Evolutionary conservation across 1,140 invertebrate genomes (phyloP).

Genomic region (Schlechtendalia chinensis): DNA sequence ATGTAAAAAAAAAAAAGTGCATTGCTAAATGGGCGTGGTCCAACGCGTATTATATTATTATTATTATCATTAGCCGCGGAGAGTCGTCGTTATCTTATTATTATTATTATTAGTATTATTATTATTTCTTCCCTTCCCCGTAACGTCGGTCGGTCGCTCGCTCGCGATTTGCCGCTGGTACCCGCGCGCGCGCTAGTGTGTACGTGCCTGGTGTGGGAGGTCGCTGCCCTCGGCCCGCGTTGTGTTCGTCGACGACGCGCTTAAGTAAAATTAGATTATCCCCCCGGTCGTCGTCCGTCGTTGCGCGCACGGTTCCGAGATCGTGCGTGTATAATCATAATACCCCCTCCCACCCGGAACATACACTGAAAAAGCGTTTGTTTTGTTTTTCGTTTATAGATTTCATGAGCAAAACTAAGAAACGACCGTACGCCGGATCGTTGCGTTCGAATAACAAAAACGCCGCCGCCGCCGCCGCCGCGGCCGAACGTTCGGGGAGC

Average conservation of each 20-base stretch:
- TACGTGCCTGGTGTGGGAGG: too few relatives aligned
- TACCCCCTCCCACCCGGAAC: not conserved
- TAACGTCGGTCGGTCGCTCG: too few relatives aligned
- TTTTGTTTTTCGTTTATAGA: slow-evolving; percentile 11
- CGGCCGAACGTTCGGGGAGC: too few relatives aligned
- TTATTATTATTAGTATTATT: not conserved
- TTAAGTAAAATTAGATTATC: slow-evolving; percentile 33
- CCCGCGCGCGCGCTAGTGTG: too few relatives aligned
- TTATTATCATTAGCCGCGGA: slow-evolving; percentile 23
- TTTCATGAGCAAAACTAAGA: slow-evolving; percentile 43
- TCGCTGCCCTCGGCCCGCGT: slow-evolving; percentile 20
- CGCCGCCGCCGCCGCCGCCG: too few relatives aligned
- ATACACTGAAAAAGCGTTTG: not conserved
- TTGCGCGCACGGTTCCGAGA: not conserved
- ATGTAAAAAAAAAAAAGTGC: too few relatives aligned
- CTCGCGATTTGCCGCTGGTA: too few relatives aligned
- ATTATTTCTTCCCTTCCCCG: too few relatives aligned
- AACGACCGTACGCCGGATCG: too few relatives aligned
- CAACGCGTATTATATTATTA: too few relatives aligned
- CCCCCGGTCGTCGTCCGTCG: not conserved
- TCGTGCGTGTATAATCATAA: not conserved
- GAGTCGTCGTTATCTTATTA: slow-evolving; percentile 2
- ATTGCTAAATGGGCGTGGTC: slow-evolving; percentile 30
- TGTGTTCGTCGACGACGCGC: not conserved
- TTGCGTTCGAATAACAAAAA: too few relatives aligned